Evolutionary conservation across 2,797 vertebrate species (phyloP).

Genomic region (Myioborus melanocephalus): DNA sequence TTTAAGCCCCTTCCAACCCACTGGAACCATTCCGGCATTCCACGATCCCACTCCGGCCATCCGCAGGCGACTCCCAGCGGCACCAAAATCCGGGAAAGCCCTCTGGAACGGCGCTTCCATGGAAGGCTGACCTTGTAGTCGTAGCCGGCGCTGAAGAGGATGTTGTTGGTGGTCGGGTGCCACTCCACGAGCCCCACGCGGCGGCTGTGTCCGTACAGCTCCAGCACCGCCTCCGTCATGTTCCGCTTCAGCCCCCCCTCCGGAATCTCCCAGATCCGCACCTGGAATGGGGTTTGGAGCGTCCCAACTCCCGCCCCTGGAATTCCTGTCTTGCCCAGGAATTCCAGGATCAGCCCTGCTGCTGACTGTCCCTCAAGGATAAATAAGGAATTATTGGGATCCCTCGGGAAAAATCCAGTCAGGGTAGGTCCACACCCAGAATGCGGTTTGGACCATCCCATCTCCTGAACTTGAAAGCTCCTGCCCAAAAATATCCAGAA

Average conservation of each 20-base stretch:
- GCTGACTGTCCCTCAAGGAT: fast-evolving
- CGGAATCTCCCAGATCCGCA: slow-evolving; percentile 96
- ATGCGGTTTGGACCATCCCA: neutral
- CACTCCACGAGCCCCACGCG: slow-evolving; percentile 96
- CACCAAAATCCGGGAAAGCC: fast-evolving
- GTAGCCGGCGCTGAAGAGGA: slow-evolving; percentile 95
- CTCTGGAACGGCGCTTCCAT: fast-evolving
- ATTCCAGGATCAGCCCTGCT: neutral
- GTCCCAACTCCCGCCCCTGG: neutral
- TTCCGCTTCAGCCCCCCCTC: slow-evolving; percentile 90
- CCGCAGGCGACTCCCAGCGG: fast-evolving
- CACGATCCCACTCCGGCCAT: fast-evolving
- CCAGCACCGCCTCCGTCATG: slow-evolving; percentile 90
- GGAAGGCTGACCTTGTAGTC: slow-evolving; percentile 90
- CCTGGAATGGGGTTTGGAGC: slow-evolving; percentile 65
- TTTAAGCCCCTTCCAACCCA: neutral
- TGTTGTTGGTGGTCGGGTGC: slow-evolving; percentile 95
- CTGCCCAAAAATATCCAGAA: neutral
- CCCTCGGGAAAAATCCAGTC: neutral
- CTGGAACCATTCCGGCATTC: too few species aligned
- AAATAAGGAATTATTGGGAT: fast-evolving
- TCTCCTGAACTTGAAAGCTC: neutral
- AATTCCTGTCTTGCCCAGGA: neutral
- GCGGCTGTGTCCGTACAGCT: slow-evolving; percentile 95
- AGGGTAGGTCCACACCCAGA: neutral